These are phyloP conservation scores for Cylindroiulus punctatus DNA, from an alignment of 2,888 invertebrate genomes.

Conservation along the genomic window DNA sequence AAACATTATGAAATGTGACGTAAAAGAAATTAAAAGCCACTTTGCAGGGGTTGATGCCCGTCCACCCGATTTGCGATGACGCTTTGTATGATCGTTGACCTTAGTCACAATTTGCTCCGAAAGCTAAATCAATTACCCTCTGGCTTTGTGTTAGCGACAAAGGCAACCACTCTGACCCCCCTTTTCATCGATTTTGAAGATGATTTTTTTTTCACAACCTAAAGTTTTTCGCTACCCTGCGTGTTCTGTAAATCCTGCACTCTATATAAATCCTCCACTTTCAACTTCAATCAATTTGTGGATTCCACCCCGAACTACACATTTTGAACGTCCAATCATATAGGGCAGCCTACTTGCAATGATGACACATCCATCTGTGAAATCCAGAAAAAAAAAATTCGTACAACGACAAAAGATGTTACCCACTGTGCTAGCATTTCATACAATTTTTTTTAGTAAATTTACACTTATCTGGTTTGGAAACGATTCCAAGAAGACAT, in stretches of 20 bases:
- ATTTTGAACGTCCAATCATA: background rate
- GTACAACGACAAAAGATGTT: too few species aligned
- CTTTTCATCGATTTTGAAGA: background rate
- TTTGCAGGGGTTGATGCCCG: background rate
- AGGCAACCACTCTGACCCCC: background rate
- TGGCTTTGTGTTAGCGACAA: constrained; percentile 22
- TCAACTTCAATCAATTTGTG: constrained; percentile 39
- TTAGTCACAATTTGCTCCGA: background rate
- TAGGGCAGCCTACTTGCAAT: background rate
- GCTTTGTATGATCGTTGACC: constrained; percentile 35
- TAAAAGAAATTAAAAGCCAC: background rate
- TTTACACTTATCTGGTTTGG: too few species aligned
- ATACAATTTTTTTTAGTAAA: too few species aligned
- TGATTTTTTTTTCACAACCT: background rate
- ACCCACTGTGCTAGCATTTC: too few species aligned
- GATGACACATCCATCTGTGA: background rate
- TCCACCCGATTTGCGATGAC: background rate
- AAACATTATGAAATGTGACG: background rate
- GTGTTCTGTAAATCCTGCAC: constrained; percentile 1
- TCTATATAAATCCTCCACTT: background rate
- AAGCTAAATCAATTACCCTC: constrained; percentile 38
- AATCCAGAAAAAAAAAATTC: background rate
- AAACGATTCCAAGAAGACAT: too few species aligned
- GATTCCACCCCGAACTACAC: background rate
- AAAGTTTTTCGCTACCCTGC: background rate